These are phyloP conservation scores for Notarius lentiginosus DNA, from an alignment of 2,113 vertebrate genomes.

Conservation along the genomic window DNA sequence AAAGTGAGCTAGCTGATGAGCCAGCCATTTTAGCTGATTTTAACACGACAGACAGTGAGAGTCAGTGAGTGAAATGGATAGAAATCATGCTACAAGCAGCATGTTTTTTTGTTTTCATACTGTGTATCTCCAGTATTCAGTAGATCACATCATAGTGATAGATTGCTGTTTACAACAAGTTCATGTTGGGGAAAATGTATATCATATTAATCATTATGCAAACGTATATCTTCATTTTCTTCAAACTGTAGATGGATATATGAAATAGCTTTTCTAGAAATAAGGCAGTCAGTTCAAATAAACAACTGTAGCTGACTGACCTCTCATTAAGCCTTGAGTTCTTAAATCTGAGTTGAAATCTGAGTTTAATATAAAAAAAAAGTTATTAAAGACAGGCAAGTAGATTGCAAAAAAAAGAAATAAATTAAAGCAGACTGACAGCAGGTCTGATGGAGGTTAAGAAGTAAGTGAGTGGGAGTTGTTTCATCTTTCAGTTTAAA, in stretches of 20 bases:
- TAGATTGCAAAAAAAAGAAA: not conserved
- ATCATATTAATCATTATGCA: not conserved
- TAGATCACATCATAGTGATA: not conserved
- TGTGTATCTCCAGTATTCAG: not conserved
- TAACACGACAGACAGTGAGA: not conserved
- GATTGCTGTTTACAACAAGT: not conserved
- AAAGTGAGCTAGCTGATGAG: not conserved
- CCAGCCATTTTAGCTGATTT: not conserved
- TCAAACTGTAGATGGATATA: not conserved
- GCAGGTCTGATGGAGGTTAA: not conserved
- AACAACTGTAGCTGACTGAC: not conserved
- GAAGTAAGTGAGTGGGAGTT: not conserved
- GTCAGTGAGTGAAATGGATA: not conserved
- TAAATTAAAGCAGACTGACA: slow-evolving; percentile 3
- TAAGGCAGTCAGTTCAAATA: not conserved
- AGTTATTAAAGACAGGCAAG: not conserved
- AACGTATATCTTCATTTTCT: not conserved
- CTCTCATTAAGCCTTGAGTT: not conserved
- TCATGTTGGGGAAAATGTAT: not conserved
- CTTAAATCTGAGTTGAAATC: not conserved
- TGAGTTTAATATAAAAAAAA: not conserved
- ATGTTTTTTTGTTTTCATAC: not conserved
- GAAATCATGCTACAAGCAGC: not conserved
- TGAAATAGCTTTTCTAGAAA: not conserved
- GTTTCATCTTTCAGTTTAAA: slow-evolving; percentile 8